Evolutionary conservation across 2,888 invertebrate species (phyloP).

Genomic region (Sphaerophoria rueppellii): DNA sequence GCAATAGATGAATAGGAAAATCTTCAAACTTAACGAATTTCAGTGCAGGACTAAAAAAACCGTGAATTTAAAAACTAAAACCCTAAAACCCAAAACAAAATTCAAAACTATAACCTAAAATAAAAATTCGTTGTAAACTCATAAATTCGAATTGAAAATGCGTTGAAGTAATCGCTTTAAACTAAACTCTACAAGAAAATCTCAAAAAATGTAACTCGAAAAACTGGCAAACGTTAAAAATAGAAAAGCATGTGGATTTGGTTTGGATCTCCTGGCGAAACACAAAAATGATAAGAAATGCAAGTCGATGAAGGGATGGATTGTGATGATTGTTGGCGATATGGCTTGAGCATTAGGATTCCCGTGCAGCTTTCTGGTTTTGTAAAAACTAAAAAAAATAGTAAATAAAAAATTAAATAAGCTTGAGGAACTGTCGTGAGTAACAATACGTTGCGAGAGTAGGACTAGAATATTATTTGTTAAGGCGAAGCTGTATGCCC

Average conservation of each 20-base stretch:
- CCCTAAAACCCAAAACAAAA: constrained; percentile 34
- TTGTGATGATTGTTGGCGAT: constrained; percentile 20
- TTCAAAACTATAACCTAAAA: constrained; percentile 54
- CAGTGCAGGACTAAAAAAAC: constrained; percentile 43
- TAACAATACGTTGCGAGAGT: constrained; percentile 61
- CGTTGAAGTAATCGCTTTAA: constrained; percentile 39
- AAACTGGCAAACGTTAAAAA: constrained; percentile 18
- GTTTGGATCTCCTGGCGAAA: neutral
- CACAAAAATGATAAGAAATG: constrained; percentile 46
- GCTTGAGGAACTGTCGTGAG: constrained; percentile 65
- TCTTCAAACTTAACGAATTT: neutral
- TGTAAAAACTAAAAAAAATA: constrained; percentile 19
- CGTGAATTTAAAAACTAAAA: constrained; percentile 33
- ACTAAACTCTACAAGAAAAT: constrained; percentile 37
- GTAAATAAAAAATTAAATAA: neutral
- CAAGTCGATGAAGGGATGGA: constrained; percentile 39
- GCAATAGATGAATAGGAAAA: constrained; percentile 14
- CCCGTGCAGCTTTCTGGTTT: constrained; percentile 12
- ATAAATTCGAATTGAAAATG: constrained; percentile 38
- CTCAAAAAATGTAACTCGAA: constrained; percentile 21
- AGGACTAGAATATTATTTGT: constrained; percentile 68
- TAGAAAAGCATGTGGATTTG: constrained; percentile 13
- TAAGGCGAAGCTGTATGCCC: constrained; percentile 64
- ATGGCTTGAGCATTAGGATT: constrained; percentile 49
- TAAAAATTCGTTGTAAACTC: constrained; percentile 63